A percentile compares a stretch with the other conserved stretches of the same genome.
Evolutionary conservation across 2,113 vertebrate species (phyloP).

Genomic region (Pogonocichla stellata): DNA sequence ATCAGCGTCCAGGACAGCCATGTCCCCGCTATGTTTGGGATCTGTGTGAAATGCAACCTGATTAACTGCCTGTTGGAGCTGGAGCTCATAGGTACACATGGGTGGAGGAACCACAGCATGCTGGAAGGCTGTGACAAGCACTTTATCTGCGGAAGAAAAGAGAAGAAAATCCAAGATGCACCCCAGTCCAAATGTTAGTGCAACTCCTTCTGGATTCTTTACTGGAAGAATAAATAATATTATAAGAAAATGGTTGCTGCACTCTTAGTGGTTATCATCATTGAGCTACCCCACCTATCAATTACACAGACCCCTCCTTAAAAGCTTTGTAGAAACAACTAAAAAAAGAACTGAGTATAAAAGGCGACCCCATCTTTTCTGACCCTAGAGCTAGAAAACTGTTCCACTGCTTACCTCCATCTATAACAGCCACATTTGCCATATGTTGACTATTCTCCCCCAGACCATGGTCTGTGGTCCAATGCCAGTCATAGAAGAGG

Average conservation of each 20-base stretch:
- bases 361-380: not conserved
- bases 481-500: constrained; percentile 89
- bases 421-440: constrained; percentile 91
- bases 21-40: constrained; percentile 74
- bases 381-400: not conserved
- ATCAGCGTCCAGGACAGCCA: constrained; percentile 82
- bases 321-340: not conserved
- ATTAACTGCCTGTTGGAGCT: constrained; percentile 79
- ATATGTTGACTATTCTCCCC: constrained; percentile 71
- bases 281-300: not conserved
- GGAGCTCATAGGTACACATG: constrained; percentile 86
- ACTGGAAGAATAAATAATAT: not conserved
- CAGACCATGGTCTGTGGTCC: constrained; percentile 81
- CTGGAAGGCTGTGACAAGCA: constrained; percentile 88
- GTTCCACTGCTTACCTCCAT: constrained; percentile 81
- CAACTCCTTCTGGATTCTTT: not conserved
- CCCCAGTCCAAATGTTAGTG: not conserved
- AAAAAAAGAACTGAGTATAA: not conserved
- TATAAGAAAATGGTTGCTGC: not conserved
- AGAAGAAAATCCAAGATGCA: not conserved
- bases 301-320: rapidly evolving
- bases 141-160: constrained; percentile 76
- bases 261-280: not conserved
- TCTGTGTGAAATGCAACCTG: constrained; percentile 82
- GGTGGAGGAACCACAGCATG: constrained; percentile 90